Base-by-base conservation (phyloP, 2,113 vertebrate genomes). In the Haemorhous mexicanus region DNA sequence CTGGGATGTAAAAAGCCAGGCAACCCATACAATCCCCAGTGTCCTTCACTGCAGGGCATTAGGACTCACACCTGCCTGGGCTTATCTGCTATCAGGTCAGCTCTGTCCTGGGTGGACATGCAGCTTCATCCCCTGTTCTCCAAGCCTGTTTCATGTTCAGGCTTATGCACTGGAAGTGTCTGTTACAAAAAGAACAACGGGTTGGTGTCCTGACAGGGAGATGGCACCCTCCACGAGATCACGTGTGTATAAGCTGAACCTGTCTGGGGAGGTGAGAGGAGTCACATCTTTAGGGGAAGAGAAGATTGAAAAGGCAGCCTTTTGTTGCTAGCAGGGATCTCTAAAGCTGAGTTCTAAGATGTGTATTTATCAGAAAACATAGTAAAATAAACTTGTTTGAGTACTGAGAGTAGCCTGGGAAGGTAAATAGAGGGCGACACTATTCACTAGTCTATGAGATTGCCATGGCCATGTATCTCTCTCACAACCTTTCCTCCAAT, bases 11-110 rank as follows among this genome's bases (percentile, higher is more conserved):
- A 44, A 62, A 80, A 47, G 33, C 4, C 24, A 32, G 30, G 59
- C 27, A 66, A 8, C 15, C 35, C 8, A 1, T 4, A 0, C 12
- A 6, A 21, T 46, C 4, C 8, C 4, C 32, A 11, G 8, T 21
- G 43, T n/a, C 62, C 9, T 13, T 69, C 44, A 28, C 30, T 16
- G 33, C 20, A 27, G 44, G 16, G 14, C 2, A 1, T 73, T 44
- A 24, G 50, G 46, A 50, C 26, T 78, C 9, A 2, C 4, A 11
- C 10, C 14, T 58, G 24, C 32, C 56, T 89, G 76, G n/a, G 47
- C 8, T 49, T 44, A 11, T 16, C 58, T 53, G 9, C 67, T 6
- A 4, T 62, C 43, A 13, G 46, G 33, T 85, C 70, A 70, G 12
- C 11, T 58, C 43, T 39, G 32, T 23, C 43, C 84, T 62, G 30